Percentiles rank a stretch among this genome's conserved stretches.
phyloP scores from a whole-genome alignment of 2,113 vertebrate species.

The Ploceus nigricollis region DNA sequence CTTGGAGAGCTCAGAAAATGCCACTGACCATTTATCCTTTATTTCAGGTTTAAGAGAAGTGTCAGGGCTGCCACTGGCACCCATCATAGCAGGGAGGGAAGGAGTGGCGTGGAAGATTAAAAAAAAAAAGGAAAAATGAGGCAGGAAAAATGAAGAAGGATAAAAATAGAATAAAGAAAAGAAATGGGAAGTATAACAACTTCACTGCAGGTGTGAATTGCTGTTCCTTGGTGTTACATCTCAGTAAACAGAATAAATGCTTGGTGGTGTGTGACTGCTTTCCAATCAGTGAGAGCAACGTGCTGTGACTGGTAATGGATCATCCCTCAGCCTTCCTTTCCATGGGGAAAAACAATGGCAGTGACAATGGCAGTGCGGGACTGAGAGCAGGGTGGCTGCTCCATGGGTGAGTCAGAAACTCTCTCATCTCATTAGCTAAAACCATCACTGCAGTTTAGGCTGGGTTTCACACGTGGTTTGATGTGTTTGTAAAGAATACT shows the following conservation, averaged over 20 bases:
- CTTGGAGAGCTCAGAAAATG: neutral
- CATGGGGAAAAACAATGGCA: neutral
- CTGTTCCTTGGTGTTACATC: conserved; percentile 51
- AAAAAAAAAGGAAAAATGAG: neutral
- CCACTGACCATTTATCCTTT: neutral
- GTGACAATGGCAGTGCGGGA: conserved; percentile 3
- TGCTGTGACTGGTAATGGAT: conserved; percentile 63
- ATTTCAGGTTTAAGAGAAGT: neutral
- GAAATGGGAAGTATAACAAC: conserved; percentile 49
- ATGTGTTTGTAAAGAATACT: neutral
- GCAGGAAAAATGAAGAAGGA: conserved; percentile 29
- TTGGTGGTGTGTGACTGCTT: conserved; percentile 66
- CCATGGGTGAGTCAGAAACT: neutral
- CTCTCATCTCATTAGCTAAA: neutral
- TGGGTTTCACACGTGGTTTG: neutral
- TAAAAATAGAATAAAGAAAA: conserved; percentile 66
- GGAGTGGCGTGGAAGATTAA: neutral
- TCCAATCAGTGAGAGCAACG: conserved; percentile 70
- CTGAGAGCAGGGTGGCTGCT: neutral
- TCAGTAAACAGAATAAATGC: conserved; percentile 70
- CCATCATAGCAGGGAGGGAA: neutral
- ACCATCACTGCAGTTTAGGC: neutral
- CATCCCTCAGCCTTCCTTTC: conserved; percentile 49
- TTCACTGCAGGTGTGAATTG: conserved; percentile 62
- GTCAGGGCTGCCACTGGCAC: neutral